Base-by-base conservation (phyloP, 2,888 invertebrate species). In the Drosophila demipolita region DNA sequence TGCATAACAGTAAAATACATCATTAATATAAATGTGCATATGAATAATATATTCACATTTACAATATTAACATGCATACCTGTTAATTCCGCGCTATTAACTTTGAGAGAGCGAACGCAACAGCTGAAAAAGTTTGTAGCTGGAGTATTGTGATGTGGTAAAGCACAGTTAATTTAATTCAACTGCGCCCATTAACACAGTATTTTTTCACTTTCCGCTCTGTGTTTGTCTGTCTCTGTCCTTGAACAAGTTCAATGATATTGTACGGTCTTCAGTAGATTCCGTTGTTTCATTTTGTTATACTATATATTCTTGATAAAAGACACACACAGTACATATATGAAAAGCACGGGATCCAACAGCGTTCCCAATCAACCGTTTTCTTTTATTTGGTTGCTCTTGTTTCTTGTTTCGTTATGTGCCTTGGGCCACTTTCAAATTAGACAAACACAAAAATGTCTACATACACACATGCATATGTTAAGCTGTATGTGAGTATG, bases 221-320 rank as follows among this genome's bases (percentile, higher is more conserved):
- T 42, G 42, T 73, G 80, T 78, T n/a, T 33, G 8, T 33, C 23
- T 54, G 55, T n/a, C 11, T 52, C 48, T 80, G 90, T 81, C 86
- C 86, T 87, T 87, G 88, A 81, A 64, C 49, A 83, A 89, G 86
- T 89, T 87, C 90, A 87, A 82, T 73, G 90, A 77, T 85, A 67
- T 80, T 72, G 59, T 40, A 53, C 57, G 58, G 45, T n/a, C 50
- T 45, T 23, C 45, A 23, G 45, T 57, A 66, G 32, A 53, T 75
- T 68, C 42, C 40, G 23, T 66, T 75, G 78, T 73, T 45, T 72
- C 42, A 35, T 70, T 69, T 54, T 64, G 48, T 72, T 67, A 66
- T 60, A 69, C 70, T 72, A 52, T 85, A 71, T 80, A 57, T 72
- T 64, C 64, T 52, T 72, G 55, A 80, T 73, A 76, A 71, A 69